phyloP scores from a whole-genome alignment of 1,140 invertebrate genomes.

The Aricia agestis region DNA sequence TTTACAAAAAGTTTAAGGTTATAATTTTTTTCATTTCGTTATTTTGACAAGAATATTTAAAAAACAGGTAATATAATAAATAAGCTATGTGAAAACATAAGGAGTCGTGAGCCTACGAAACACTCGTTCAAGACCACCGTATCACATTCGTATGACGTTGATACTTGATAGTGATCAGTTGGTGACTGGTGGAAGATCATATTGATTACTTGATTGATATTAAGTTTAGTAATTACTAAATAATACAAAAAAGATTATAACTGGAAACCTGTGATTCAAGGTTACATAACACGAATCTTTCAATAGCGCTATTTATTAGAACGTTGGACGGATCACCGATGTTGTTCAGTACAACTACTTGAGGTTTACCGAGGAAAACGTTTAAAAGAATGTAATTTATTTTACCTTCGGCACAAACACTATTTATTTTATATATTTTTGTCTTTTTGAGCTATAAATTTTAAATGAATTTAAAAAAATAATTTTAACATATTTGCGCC shows the following conservation, averaged over 20 bases:
- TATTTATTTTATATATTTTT: constrained; percentile 24
- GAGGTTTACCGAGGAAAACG: background rate
- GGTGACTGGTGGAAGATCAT: background rate
- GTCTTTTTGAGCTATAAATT: constrained; percentile 54
- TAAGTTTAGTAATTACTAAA: background rate
- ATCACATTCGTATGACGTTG: background rate
- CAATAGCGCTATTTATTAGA: constrained; percentile 45
- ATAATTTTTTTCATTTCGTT: background rate
- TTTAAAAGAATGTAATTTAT: constrained; percentile 20
- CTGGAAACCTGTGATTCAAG: constrained; percentile 69
- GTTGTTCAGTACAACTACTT: background rate
- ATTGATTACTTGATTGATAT: background rate
- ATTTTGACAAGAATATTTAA: background rate
- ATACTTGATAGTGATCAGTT: background rate
- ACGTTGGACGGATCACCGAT: constrained; percentile 30
- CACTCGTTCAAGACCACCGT: background rate
- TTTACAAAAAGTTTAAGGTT: background rate
- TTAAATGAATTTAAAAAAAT: constrained; percentile 55
- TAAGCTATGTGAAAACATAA: background rate
- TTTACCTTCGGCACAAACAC: constrained; percentile 53
- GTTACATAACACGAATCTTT: constrained; percentile 70
- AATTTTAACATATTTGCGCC: constrained; percentile 40
- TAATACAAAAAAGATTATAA: constrained; percentile 49
- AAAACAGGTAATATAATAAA: background rate
- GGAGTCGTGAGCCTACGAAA: background rate